Base-by-base conservation (phyloP, 2,797 vertebrate species). In the Mormyrus hasselquistii region DNA sequence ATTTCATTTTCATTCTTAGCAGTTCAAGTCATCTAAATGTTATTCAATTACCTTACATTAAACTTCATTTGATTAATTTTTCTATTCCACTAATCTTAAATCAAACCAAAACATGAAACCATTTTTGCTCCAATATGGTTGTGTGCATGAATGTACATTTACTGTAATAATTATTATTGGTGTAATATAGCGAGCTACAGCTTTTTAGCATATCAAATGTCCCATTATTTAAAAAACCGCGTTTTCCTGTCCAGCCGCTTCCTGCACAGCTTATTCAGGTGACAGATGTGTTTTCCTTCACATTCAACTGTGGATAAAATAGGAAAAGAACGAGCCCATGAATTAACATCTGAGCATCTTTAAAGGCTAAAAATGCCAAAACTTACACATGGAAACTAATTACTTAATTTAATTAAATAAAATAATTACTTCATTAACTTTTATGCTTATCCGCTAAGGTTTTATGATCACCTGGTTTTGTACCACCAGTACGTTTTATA, bases 61-160 rank as follows among this genome's bases (percentile, higher is more conserved):
- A 85, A 85, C 44, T 29, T 14, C 2, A 52, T 52, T 85, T 85
- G 29, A 52, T n/a, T 0, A 82, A n/a, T 9, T 47, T 47, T 47
- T 82, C n/a, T 82, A 82, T 82, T 47, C 76, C 76, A 19, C 41
- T 82, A 82, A 82, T 82, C 19, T 19, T 82, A 82, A 82, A 82
- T 22, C 76, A 22, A 41, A 41, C 16, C 73, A 38, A 79, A 82
- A 82, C 38, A 82, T 82, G 16, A 22, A 47, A 6, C 76, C 76
- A 82, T 47, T 82, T n/a, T 82, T 82, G 6, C 38, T 82, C 16
- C 41, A 47, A 10, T 47, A 47, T 47, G 47, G 16, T 82, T 82
- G 76, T 82, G 16, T 19, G 38, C 16, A 44, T n/a, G 7, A 41
- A 79, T 79, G 16, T 41, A 76, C 34, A 41, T 76, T 76, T 41